These are phyloP conservation scores for Bugulina stolonifera DNA, from an alignment of 2,888 invertebrate genomes.

Conservation along the genomic window DNA sequence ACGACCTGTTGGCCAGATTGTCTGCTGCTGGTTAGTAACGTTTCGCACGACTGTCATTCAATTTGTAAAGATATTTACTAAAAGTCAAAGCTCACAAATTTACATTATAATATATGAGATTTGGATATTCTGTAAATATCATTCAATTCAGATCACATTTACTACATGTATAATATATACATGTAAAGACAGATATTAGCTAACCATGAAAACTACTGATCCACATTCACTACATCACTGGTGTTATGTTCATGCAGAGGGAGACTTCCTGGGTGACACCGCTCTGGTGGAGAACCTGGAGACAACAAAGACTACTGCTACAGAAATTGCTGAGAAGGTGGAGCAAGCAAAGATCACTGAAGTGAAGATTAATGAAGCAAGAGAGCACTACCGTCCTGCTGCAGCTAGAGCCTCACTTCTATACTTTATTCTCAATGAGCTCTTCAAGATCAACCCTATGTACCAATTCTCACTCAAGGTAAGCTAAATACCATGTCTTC, in stretches of 20 bases:
- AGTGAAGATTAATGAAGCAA: slow-evolving; percentile 81
- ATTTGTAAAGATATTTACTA: too few species aligned
- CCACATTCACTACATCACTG: too few species aligned
- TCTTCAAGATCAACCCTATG: slow-evolving; percentile 91
- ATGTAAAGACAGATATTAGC: too few species aligned
- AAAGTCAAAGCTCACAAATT: too few species aligned
- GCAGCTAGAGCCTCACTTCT: slow-evolving; percentile 86
- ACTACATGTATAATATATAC: too few species aligned
- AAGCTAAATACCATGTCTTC: too few species aligned
- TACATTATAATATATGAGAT: too few species aligned
- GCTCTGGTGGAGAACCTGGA: slow-evolving; percentile 92
- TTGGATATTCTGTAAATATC: too few species aligned
- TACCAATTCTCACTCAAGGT: slow-evolving; percentile 95
- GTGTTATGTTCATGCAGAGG: slow-evolving; percentile 7
- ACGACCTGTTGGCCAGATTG: slow-evolving; percentile 79
- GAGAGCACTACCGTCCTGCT: slow-evolving; percentile 85
- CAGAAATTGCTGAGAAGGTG: slow-evolving; percentile 85
- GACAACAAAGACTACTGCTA: slow-evolving; percentile 89
- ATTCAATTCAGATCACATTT: too few species aligned
- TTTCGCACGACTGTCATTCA: too few species aligned
- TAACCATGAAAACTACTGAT: too few species aligned
- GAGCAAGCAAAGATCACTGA: slow-evolving; percentile 87
- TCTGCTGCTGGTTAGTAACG: slow-evolving; percentile 80
- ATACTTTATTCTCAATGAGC: slow-evolving; percentile 89
- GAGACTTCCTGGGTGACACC: slow-evolving; percentile 84